Percentiles rank a stretch among this genome's conserved stretches.
Conservation (phyloP, 92 coral and sea anemone genomes). For the Parazoanthus atlanticus region DNA sequence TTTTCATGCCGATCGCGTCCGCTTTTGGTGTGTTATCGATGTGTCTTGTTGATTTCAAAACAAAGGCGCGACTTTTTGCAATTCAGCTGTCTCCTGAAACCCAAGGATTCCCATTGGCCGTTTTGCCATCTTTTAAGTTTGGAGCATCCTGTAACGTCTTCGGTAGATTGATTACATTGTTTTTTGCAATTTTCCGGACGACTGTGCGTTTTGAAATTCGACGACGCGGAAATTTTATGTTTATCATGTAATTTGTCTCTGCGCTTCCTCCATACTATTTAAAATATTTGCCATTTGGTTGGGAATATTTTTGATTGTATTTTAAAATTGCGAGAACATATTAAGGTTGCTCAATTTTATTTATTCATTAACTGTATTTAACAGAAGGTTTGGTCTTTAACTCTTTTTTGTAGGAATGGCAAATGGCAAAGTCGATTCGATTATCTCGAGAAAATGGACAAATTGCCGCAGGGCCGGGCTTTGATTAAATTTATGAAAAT, state of each 20-base stretch:
- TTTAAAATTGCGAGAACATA: not conserved
- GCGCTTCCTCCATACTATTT: not conserved
- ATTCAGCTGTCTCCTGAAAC: conserved; percentile 39
- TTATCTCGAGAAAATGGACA: not conserved
- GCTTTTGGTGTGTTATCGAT: not conserved
- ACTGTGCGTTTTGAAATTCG: not conserved
- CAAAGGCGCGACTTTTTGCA: conserved; percentile 42
- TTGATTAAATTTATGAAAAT: not conserved
- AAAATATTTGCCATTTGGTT: not conserved
- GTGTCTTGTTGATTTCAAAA: conserved; percentile 37
- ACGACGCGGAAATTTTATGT: not conserved
- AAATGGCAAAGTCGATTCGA: not conserved
- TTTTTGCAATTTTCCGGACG: conserved; percentile 5
- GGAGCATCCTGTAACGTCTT: not conserved
- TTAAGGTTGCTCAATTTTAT: not conserved
- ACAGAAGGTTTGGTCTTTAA: not conserved
- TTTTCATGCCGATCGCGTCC: not conserved
- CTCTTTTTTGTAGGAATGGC: not conserved
- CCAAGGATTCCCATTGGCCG: not conserved
- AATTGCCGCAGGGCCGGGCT: not conserved
- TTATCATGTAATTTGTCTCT: not conserved
- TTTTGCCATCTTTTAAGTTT: not conserved
- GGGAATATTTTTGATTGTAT: not conserved
- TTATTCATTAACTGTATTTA: too few relatives aligned
- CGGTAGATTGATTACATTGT: not conserved